Evolutionary conservation across 2,797 vertebrate genomes (phyloP).

Genomic region (Orientallactaga sibirica): DNA sequence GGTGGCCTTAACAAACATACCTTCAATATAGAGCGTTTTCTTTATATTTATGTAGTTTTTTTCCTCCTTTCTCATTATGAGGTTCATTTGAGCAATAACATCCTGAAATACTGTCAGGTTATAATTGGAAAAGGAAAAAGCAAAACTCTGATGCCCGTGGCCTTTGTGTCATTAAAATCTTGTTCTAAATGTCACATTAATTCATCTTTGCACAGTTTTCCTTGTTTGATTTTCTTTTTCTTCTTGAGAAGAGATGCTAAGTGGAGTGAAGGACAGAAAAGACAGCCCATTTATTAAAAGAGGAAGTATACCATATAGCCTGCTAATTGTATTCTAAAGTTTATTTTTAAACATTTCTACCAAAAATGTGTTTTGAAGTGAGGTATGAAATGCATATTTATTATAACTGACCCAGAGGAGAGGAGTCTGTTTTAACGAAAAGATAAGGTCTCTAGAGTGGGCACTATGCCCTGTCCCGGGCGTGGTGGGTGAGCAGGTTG

Average conservation of each 20-base stretch:
- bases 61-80: slow-evolving; percentile 19
- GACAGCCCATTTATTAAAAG: slow-evolving; percentile 59
- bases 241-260: slow-evolving; percentile 66
- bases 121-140: slow-evolving; percentile 66
- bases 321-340: slow-evolving; percentile 38
- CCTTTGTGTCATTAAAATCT: slow-evolving; percentile 75
- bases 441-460: background rate
- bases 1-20: slow-evolving; percentile 52
- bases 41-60: slow-evolving; percentile 19
- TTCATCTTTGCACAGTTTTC: slow-evolving; percentile 64
- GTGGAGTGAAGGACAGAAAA: slow-evolving; percentile 54
- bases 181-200: slow-evolving; percentile 71
- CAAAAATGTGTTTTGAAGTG: background rate
- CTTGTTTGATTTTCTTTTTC: slow-evolving; percentile 50
- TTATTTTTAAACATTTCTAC: slow-evolving; percentile 55
- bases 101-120: slow-evolving; percentile 68
- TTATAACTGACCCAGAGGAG: background rate
- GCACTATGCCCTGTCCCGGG: background rate
- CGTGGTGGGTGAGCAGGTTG: background rate
- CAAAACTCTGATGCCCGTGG: slow-evolving; percentile 65
- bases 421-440: slow-evolving; percentile 17
- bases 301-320: slow-evolving; percentile 7
- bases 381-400: slow-evolving; percentile 48
- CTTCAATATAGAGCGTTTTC: background rate
- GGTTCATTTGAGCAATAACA: slow-evolving; percentile 63